Percentiles rank a stretch among this genome's conserved stretches.
These are phyloP conservation scores for Acanthococcus lagerstroemiae DNA, from an alignment of 2,888 invertebrate species.

Conservation along the genomic window DNA sequence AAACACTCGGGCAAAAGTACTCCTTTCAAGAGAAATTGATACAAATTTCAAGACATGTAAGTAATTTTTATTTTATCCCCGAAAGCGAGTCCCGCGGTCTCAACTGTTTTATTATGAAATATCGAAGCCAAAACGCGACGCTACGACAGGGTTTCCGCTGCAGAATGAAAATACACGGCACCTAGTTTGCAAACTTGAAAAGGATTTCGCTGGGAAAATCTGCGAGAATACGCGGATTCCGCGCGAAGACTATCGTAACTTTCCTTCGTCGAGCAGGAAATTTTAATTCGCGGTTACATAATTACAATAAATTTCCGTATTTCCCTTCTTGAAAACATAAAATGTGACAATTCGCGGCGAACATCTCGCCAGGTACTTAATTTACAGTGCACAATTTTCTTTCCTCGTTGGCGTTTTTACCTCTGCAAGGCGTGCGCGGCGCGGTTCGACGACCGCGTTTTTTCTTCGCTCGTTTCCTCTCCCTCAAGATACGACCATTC, in stretches of 20 bases:
- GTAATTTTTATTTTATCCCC: no score
- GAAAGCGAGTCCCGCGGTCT: no score
- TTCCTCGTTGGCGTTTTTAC: neutral
- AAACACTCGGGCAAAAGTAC: no score
- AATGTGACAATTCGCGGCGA: neutral
- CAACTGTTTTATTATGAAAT: no score
- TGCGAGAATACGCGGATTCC: no score
- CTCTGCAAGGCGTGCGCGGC: neutral
- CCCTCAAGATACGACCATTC: neutral
- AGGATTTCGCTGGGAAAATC: no score
- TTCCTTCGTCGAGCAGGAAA: neutral
- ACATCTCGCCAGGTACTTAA: neutral
- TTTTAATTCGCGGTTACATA: neutral
- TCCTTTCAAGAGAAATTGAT: no score
- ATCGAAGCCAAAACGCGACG: no score
- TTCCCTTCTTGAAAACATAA: neutral
- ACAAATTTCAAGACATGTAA: no score
- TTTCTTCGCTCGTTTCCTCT: neutral
- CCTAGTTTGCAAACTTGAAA: no score
- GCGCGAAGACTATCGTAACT: neutral
- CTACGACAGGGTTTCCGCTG: no score
- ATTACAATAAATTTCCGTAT: neutral
- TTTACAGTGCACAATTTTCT: neutral
- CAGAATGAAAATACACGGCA: no score
- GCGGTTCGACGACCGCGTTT: neutral